These are phyloP conservation scores for Euphonia xanthogaster DNA, from an alignment of 2,797 vertebrate genomes.

Conservation along the genomic window DNA sequence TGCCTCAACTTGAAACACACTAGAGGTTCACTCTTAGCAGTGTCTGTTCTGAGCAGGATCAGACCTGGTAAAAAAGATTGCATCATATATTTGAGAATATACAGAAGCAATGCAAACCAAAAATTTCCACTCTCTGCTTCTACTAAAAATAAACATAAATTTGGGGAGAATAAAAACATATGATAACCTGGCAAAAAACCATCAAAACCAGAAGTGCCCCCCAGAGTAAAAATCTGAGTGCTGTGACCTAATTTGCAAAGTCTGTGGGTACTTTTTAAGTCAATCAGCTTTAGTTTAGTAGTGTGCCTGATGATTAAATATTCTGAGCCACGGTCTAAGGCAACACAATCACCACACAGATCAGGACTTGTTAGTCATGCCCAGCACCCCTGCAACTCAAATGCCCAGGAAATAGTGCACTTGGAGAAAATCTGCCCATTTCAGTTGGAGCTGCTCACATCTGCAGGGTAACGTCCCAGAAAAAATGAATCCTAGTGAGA, in stretches of 20 bases:
- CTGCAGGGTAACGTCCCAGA: conserved; percentile 27
- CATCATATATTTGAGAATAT: background rate
- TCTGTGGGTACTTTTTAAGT: background rate
- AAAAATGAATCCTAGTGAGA: conserved; percentile 53
- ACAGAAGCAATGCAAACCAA: background rate
- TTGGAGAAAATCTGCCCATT: conserved; percentile 39
- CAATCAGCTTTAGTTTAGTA: conserved; percentile 6
- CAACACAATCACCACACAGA: conserved; percentile 52
- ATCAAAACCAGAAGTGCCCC: background rate
- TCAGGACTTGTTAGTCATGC: conserved; percentile 43
- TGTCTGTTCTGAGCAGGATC: background rate
- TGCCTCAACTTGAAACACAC: background rate
- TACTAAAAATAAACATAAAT: background rate
- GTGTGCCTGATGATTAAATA: conserved; percentile 8
- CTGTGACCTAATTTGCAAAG: conserved; percentile 40
- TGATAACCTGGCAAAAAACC: background rate
- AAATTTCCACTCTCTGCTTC: background rate
- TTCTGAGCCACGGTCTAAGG: conserved; percentile 35
- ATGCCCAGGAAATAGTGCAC: conserved; percentile 48
- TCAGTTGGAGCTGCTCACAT: conserved; percentile 54
- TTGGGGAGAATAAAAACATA: background rate
- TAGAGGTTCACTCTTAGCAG: background rate
- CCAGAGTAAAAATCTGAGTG: background rate
- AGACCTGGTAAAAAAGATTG: background rate
- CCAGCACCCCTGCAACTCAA: conserved; percentile 1